Evolutionary conservation across 2,113 vertebrate species (phyloP), one percentile per base, ranked within the genome.

Genomic region (Hepsetus odoe): DNA sequence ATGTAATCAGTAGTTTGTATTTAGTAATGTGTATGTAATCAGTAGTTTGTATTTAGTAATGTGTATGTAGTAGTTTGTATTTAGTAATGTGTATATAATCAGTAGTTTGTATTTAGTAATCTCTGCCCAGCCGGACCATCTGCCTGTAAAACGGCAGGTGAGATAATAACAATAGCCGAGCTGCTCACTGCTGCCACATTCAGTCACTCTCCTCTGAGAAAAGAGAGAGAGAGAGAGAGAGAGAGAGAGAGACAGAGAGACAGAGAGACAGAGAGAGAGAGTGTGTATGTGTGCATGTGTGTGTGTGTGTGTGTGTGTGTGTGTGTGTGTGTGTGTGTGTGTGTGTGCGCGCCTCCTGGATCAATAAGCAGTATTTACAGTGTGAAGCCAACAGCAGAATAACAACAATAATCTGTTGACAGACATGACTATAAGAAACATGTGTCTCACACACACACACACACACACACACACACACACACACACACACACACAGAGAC

Each of bases 321-420:
- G 55, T 26, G 38, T 14, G 20, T 26, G 28, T 22, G 32, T 24
- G n/a, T 35, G 70, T 40, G 12, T 14, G 51, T 18, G 22, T 13
- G 35, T 14, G 28, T n/a, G 20, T 75, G 13, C 38, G 30, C 28
- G 51, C 49, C 11, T 32, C n/a, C 42, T 74, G 28, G 72, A 74
- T 51, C 44, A 10, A 35, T 74, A 51, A 38, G n/a, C 73, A 51
- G 16, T 75, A 75, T 51, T 65, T 75, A 51, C 59, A 33, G n/a
- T 44, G 46, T 32, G 49, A 33, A 65, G 42, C 13, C 65, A 44
- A 74, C 72, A 65, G 44, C 59, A 53, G 44, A 65, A 75, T 65
- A 75, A 51, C 42, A 51, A 42, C 59, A 51, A 38, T 38, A 65
- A 64, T 64, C 28, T 64, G 42, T 64, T 64, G 72, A 74, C 32